Evolutionary conservation across 2,888 invertebrate species (phyloP), one percentile per base, ranked within the genome.

Genomic region (Heliconius hortense): DNA sequence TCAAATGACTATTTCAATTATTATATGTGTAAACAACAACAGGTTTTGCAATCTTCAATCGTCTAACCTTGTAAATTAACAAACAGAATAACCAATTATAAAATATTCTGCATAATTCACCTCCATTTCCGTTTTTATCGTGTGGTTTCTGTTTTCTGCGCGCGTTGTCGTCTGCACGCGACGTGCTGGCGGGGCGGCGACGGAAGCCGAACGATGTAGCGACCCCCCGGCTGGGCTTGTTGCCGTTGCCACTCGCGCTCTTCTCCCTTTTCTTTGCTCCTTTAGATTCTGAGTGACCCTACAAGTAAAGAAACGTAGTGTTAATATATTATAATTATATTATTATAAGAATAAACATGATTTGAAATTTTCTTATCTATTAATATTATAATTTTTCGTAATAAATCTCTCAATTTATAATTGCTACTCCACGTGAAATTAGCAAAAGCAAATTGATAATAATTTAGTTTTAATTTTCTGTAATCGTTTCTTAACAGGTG

Each of bases 141-240:
- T 90, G 90, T 56, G 89, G 83, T 79, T 92, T 90, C 83, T 89
- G 89, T 82, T 90, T 91, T 78, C 91, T 87, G 35, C 93, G 86
- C 35, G 90, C 88, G 82, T 92, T 91, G 85, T 92, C 92, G 79
- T 93, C 93, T 10, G 93, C 93, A 7, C 94, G 88, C 60, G 93
- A 93, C 64, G 89, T 89, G 86, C 92, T 92, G 79, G 94, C 94
- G 1, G 94, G 95, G 75, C 96, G 95, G 77, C 96, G 95, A 72
- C 96, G 96, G 91, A 97, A 97, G 69, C 97, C 97, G 88, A 97
- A 97, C 64, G 97, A 97, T 86, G 97, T 97, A 76, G 97, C 96
- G 79, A 97, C 96, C 72, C 97, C 97, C 79, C 96, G 95, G 77
- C 95, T 95, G 75, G 92, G 94, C 83, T 95, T 94, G 83, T 91